These are phyloP conservation scores for Uromys caudimaculatus DNA, from an alignment of 2,797 vertebrate species.

Conservation along the genomic window DNA sequence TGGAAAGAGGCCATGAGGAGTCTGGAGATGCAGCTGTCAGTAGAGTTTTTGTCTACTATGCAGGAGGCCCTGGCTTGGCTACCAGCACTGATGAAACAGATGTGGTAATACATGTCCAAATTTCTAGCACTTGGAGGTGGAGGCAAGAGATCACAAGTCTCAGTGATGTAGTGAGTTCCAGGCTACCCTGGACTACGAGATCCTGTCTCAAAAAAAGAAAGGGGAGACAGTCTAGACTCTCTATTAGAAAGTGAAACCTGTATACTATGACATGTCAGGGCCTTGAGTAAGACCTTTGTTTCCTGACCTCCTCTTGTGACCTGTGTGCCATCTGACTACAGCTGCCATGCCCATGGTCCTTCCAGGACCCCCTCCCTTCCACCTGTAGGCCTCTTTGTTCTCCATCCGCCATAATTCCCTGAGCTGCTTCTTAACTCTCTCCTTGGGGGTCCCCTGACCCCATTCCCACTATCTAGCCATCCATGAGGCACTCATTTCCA, in stretches of 20 bases:
- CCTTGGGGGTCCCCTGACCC: fast-evolving
- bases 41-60: neutral
- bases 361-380: neutral
- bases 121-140: neutral
- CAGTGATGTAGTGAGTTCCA: neutral
- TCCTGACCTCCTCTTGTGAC: neutral
- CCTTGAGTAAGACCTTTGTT: neutral
- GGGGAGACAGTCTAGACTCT: neutral
- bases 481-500: neutral
- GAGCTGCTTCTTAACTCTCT: neutral
- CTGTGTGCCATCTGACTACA: neutral
- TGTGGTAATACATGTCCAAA: neutral
- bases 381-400: neutral
- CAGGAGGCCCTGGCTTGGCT: neutral
- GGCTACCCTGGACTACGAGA: neutral
- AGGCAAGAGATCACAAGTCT: neutral
- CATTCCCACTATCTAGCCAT: neutral
- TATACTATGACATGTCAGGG: neutral
- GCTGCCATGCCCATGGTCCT: neutral
- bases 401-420: neutral
- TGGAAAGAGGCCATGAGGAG: neutral
- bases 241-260: neutral
- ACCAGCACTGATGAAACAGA: neutral
- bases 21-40: neutral
- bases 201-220: neutral